A percentile compares a stretch with the other conserved stretches of the same genome.
phyloP scores from a whole-genome alignment of 2,113 vertebrate species.

The Erinaceus europaeus region DNA sequence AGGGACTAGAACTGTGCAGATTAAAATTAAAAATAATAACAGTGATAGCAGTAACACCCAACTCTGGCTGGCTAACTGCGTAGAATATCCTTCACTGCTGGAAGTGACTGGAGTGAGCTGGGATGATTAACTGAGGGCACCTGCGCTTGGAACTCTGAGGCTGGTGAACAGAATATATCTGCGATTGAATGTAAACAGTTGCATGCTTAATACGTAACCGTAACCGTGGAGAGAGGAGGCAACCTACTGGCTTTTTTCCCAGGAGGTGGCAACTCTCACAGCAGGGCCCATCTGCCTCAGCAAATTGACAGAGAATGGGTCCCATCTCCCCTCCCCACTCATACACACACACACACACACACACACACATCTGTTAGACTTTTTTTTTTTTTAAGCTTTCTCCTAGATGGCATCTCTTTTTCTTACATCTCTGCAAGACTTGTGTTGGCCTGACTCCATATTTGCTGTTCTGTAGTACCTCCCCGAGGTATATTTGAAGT shows the following conservation, averaged over 20 bases:
- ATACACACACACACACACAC: not conserved
- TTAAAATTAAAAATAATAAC: slow-evolving; percentile 29
- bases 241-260: slow-evolving; percentile 68
- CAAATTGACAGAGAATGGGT: slow-evolving; percentile 63
- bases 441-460: slow-evolving; percentile 53
- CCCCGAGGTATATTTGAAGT: slow-evolving; percentile 70
- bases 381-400: slow-evolving; percentile 1
- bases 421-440: slow-evolving; percentile 36
- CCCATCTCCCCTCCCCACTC: not conserved
- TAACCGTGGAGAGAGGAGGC: slow-evolving; percentile 64
- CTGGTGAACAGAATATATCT: slow-evolving; percentile 68
- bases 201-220: slow-evolving; percentile 73
- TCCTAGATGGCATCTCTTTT: slow-evolving; percentile 24
- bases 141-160: slow-evolving; percentile 61
- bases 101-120: slow-evolving; percentile 66
- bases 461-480: slow-evolving; percentile 57
- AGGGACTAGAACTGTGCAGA: slow-evolving; percentile 55
- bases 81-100: slow-evolving; percentile 57
- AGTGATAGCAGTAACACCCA: too few species aligned
- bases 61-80: slow-evolving; percentile 32
- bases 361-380: not conserved
- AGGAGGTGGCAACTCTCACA: slow-evolving; percentile 64
- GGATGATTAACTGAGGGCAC: slow-evolving; percentile 73
- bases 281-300: slow-evolving; percentile 68
- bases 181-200: slow-evolving; percentile 72